Evolutionary conservation across 2,888 invertebrate species (phyloP), one percentile per base, ranked within the genome.

Genomic region (Drosophila merina): DNA sequence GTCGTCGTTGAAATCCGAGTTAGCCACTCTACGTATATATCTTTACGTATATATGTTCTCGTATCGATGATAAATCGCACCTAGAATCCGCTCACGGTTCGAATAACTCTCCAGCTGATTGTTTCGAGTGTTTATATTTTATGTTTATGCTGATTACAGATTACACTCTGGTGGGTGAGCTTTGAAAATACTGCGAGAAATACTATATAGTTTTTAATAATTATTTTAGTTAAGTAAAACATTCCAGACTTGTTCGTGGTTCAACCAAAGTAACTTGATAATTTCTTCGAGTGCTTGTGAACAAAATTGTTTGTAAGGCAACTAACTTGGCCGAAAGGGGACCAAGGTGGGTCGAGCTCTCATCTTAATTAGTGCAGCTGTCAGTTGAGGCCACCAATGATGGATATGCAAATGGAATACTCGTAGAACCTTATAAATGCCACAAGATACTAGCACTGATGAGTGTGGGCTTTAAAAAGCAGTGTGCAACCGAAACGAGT

Each of bases 351-450:
- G 47, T 50, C 47, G n/a, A 45, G 38, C 57, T 59, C 74, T 60
- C 59, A 59, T 62, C 62, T 58, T 31, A 69, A 73, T 66, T 73
- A 42, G 40, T 64, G 55, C 68, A 60, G 42, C 30, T 56, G 47
- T 33, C 54, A 49, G 38, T 52, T 56, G 55, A 63, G 58, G 47
- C 55, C 57, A 62, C 7, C 9, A 4, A 33, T 36, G 28, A 44
- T 28, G 12, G 9, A 10, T 50, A 36, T 42, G 51, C 50, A 31
- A 51, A 42, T 57, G 30, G 10, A 50, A 26, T 28, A n/a, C 3
- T 20, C 20, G 20, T 20, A 20, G n/a, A 42, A 57, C 47, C 33
- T 57, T 26, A 30, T 48, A 30, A 48, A 48, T 31, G 6, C 12
- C 12, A 48, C 31, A 9, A 49, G 12, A 31, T 28, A 49, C 20